These are phyloP conservation scores for Thumatha senex DNA, from an alignment of 2,888 invertebrate species.

Conservation along the genomic window DNA sequence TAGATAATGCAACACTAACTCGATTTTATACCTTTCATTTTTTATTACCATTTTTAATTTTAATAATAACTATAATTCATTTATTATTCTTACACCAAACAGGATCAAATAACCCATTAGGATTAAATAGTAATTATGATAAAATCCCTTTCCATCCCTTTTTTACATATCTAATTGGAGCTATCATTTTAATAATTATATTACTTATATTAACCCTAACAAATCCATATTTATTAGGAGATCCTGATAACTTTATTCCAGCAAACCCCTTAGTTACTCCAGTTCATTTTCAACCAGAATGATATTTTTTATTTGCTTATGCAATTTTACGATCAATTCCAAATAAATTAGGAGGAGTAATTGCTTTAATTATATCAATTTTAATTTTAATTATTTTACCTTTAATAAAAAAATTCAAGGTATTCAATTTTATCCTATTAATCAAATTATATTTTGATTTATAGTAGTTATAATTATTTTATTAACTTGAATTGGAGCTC, in stretches of 20 bases:
- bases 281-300: constrained; percentile 91
- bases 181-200: constrained; percentile 80
- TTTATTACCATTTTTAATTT: too few relatives aligned
- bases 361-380: too few relatives aligned
- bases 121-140: too few relatives aligned
- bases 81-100: constrained; percentile 87
- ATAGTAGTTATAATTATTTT: constrained; percentile 79
- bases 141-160: too few relatives aligned
- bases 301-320: constrained; percentile 93
- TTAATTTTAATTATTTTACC: too few relatives aligned
- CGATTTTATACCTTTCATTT: too few relatives aligned
- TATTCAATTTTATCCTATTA: constrained; percentile 85
- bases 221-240: constrained; percentile 40
- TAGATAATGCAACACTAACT: too few relatives aligned
- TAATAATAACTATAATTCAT: constrained; percentile 85
- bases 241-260: constrained; percentile 89
- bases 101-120: too few relatives aligned
- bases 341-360: too few relatives aligned
- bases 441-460: constrained; percentile 84
- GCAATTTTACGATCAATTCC: constrained; percentile 91
- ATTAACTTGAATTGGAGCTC: too few relatives aligned
- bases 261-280: constrained; percentile 88
- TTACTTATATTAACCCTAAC: constrained; percentile 73
- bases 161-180: constrained; percentile 83
- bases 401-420: too few relatives aligned